A percentile compares a stretch with the other conserved stretches of the same genome.
phyloP scores from a whole-genome alignment of 2,888 invertebrate genomes.

The Philhelius pedissequus region DNA sequence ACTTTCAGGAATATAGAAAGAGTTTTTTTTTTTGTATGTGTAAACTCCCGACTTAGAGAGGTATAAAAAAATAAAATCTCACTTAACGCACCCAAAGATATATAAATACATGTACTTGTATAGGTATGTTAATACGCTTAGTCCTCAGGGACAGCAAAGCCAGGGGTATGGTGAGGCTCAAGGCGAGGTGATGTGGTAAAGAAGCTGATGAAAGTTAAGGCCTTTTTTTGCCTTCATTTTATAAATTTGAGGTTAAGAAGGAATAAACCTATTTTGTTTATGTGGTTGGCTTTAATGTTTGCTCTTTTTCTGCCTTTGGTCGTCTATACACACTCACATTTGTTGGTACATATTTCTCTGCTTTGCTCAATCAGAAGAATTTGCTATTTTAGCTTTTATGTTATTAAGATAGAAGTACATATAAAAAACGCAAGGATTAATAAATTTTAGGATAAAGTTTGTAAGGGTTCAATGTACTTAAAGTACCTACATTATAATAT shows the following conservation, averaged over 20 bases:
- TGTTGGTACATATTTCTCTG: too few species aligned
- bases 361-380: too few species aligned
- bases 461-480: too few species aligned
- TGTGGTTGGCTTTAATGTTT: conserved; percentile 32
- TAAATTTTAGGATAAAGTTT: too few species aligned
- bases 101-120: background rate
- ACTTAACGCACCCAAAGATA: conserved; percentile 45
- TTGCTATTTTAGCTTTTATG: too few species aligned
- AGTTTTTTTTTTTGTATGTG: background rate
- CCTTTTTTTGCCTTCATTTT: background rate
- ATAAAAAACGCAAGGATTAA: too few species aligned
- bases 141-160: background rate
- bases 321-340: too few species aligned
- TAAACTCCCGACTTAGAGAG: background rate
- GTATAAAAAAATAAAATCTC: background rate
- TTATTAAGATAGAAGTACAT: too few species aligned
- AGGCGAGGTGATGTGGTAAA: background rate
- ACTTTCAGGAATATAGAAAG: conserved; percentile 27
- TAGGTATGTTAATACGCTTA: conserved; percentile 6
- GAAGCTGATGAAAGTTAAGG: conserved; percentile 9
- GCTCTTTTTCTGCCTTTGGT: conserved; percentile 9
- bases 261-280: conserved; percentile 64
- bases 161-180: background rate
- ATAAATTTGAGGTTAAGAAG: conserved; percentile 63
- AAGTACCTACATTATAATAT: too few species aligned